These are phyloP conservation scores for Picathartes gymnocephalus DNA, from an alignment of 2,113 vertebrate genomes.

Conservation along the genomic window DNA sequence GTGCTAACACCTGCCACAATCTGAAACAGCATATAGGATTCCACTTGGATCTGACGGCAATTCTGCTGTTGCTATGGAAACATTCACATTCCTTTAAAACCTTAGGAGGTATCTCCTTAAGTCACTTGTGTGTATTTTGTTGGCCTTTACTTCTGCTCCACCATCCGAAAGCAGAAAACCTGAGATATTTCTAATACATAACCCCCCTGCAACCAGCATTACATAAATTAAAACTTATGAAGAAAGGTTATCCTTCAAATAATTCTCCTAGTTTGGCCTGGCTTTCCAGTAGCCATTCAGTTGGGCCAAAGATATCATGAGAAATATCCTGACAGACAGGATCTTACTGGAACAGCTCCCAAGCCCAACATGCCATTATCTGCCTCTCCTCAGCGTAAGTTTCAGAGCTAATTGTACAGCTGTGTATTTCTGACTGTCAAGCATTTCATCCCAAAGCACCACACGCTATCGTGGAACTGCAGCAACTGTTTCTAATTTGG, in stretches of 20 bases:
- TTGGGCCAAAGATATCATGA: not conserved
- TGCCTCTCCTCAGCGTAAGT: not conserved
- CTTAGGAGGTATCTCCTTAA: not conserved
- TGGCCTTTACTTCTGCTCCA: not conserved
- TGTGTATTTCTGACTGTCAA: not conserved
- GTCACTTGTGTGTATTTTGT: not conserved
- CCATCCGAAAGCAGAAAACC: not conserved
- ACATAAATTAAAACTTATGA: not conserved
- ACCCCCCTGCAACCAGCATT: not conserved
- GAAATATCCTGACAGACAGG: not conserved
- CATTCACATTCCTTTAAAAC: not conserved
- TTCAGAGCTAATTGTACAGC: not conserved
- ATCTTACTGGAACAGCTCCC: not conserved
- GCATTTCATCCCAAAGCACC: not conserved
- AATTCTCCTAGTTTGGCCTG: not conserved
- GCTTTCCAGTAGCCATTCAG: not conserved
- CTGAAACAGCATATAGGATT: not conserved
- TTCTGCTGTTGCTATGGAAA: conserved; percentile 17
- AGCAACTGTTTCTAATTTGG: not conserved
- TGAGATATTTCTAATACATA: not conserved
- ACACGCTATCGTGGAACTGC: rapidly evolving
- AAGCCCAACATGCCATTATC: not conserved
- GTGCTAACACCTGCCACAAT: not conserved
- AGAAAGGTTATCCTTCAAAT: not conserved
- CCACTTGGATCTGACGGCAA: not conserved